Evolutionary conservation across 2,888 invertebrate species (phyloP).

Genomic region (Oligia latruncula): DNA sequence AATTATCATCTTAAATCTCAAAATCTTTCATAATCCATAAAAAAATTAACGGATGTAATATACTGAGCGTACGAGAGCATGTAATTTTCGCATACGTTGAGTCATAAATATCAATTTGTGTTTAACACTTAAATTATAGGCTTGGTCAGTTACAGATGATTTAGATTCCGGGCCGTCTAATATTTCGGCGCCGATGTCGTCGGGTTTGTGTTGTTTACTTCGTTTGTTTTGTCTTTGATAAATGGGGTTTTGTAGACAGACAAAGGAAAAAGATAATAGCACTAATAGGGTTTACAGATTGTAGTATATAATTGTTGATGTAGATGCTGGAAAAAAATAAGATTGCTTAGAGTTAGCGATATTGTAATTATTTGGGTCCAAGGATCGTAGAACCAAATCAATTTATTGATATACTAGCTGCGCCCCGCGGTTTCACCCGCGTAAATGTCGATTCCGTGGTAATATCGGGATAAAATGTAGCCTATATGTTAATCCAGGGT

Average conservation of each 20-base stretch:
- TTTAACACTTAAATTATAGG: slow-evolving; percentile 78
- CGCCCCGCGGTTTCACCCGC: no score
- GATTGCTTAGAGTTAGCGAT: background rate
- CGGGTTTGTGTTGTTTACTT: slow-evolving; percentile 31
- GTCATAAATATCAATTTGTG: slow-evolving; percentile 83
- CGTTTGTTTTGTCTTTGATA: slow-evolving; percentile 32
- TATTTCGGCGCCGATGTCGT: slow-evolving; percentile 70
- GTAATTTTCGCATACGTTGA: slow-evolving; percentile 77
- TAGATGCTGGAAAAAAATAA: background rate
- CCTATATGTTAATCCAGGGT: no score
- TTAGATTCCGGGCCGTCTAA: slow-evolving; percentile 68
- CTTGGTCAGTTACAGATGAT: slow-evolving; percentile 74
- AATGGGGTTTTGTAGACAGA: slow-evolving; percentile 19
- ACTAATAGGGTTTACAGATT: slow-evolving; percentile 7
- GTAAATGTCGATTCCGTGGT: no score
- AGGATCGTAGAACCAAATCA: background rate
- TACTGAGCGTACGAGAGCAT: slow-evolving; percentile 68
- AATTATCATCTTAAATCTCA: slow-evolving; percentile 40
- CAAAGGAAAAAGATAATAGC: background rate
- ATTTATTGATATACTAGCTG: background rate
- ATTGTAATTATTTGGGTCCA: background rate
- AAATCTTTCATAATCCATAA: slow-evolving; percentile 52
- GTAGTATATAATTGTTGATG: background rate
- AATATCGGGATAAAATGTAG: no score
- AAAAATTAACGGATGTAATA: slow-evolving; percentile 55